Evolutionary conservation across 2,797 vertebrate species (phyloP).

Genomic region (Rhinichthys osculus): DNA sequence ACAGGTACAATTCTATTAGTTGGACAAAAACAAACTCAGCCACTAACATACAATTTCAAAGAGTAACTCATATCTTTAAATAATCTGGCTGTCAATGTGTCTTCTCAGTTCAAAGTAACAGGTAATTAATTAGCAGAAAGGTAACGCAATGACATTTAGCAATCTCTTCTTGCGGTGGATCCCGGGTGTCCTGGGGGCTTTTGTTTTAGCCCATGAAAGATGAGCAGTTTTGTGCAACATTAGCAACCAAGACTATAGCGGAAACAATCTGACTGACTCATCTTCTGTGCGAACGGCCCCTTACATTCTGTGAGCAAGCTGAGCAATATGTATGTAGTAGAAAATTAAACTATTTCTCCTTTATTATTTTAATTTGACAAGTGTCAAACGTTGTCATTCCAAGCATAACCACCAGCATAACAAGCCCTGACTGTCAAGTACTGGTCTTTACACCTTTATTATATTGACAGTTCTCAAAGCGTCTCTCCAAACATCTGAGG

Average conservation of each 20-base stretch:
- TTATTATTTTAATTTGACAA: no score
- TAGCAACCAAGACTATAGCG: background rate
- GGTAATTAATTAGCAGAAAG: background rate
- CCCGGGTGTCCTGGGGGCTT: background rate
- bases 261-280: background rate
- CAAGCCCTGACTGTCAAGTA: background rate
- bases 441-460: background rate
- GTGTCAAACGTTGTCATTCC: no score
- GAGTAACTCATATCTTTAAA: background rate
- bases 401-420: background rate
- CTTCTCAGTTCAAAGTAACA: background rate
- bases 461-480: background rate
- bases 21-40: background rate
- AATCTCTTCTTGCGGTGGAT: background rate
- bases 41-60: background rate
- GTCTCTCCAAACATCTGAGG: background rate
- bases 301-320: background rate
- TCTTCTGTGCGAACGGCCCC: background rate
- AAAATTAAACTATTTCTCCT: background rate
- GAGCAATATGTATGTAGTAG: background rate
- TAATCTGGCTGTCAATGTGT: background rate
- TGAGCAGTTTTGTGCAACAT: background rate
- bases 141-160: background rate
- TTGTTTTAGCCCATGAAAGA: background rate
- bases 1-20: background rate